Evolutionary conservation across 2,113 vertebrate species (phyloP).

Genomic region (Sus scrofa): DNA sequence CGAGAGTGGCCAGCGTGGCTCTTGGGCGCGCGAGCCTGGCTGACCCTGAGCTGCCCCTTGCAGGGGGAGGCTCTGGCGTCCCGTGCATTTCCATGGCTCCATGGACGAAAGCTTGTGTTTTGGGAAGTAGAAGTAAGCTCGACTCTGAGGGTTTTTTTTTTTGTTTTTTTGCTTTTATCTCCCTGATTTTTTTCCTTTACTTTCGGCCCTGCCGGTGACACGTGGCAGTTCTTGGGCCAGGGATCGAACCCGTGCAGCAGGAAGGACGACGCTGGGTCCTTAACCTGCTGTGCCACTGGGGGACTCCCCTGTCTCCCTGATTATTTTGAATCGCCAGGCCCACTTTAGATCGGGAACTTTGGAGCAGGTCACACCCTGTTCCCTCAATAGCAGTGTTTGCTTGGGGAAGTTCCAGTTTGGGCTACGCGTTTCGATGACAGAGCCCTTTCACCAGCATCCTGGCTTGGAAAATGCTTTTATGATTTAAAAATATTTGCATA

Average conservation of each 20-base stretch:
- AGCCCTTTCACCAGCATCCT: accelerated
- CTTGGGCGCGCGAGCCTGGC: accelerated
- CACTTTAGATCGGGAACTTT: not conserved
- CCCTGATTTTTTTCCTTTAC: not conserved
- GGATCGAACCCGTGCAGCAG: too few species aligned
- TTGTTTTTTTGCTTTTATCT: not conserved
- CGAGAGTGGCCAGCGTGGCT: accelerated
- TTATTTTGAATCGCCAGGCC: not conserved
- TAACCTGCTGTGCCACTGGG: too few species aligned
- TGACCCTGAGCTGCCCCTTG: too few species aligned
- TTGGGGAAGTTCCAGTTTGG: not conserved
- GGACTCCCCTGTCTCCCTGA: not conserved
- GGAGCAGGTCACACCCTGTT: not conserved
- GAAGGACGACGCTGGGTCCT: too few species aligned
- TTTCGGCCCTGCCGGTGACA: too few species aligned
- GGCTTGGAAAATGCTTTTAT: not conserved
- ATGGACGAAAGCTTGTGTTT: accelerated
- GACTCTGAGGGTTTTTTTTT: not conserved
- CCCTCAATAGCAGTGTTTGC: not conserved
- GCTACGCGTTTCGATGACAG: not conserved
- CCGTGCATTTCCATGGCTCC: not conserved
- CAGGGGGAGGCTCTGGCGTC: not conserved
- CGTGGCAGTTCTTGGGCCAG: too few species aligned
- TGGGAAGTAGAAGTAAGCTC: not conserved
- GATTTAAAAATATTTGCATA: not conserved